phyloP scores from a whole-genome alignment of 2,113 vertebrate genomes.

The Gasterosteus nipponicus region DNA sequence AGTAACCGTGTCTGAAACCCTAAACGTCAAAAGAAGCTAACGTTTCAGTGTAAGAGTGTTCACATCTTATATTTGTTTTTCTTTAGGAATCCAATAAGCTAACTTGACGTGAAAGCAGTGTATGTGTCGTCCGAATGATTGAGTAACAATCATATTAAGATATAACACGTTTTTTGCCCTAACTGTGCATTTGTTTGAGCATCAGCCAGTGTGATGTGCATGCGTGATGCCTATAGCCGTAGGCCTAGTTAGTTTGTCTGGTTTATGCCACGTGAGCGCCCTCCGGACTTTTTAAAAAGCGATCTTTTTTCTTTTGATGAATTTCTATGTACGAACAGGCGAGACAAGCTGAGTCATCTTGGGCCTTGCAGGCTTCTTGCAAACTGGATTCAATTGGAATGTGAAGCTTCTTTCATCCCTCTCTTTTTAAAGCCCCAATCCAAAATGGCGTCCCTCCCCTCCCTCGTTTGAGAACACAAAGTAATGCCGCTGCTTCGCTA shows the following conservation, averaged over 20 bases:
- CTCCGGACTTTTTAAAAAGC: constrained; percentile 51
- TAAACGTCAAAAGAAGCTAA: constrained; percentile 53
- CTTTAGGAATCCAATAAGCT: constrained; percentile 77
- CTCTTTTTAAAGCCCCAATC: constrained; percentile 53
- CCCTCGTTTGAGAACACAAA: background rate
- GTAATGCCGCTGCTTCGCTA: background rate
- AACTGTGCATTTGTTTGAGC: constrained; percentile 77
- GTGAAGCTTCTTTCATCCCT: constrained; percentile 34
- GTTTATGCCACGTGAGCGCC: constrained; percentile 60
- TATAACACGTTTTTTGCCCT: constrained; percentile 73
- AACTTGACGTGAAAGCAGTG: constrained; percentile 65
- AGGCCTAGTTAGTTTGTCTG: constrained; percentile 73
- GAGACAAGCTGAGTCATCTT: constrained; percentile 30
- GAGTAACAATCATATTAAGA: constrained; percentile 67
- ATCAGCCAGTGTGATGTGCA: constrained; percentile 71
- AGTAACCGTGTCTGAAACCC: constrained; percentile 40
- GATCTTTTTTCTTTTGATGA: constrained; percentile 19
- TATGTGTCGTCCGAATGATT: constrained; percentile 60
- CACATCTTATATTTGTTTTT: constrained; percentile 62
- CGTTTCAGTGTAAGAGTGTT: constrained; percentile 56
- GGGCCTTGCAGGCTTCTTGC: constrained; percentile 17
- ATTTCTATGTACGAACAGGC: constrained; percentile 44
- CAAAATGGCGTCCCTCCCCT: background rate
- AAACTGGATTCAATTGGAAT: constrained; percentile 44
- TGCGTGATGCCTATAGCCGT: constrained; percentile 82